Percentiles rank a stretch among this genome's conserved stretches.
These are phyloP conservation scores for Epizoanthus rinbou DNA, from an alignment of 92 coral and sea anemone genomes.

Conservation along the genomic window DNA sequence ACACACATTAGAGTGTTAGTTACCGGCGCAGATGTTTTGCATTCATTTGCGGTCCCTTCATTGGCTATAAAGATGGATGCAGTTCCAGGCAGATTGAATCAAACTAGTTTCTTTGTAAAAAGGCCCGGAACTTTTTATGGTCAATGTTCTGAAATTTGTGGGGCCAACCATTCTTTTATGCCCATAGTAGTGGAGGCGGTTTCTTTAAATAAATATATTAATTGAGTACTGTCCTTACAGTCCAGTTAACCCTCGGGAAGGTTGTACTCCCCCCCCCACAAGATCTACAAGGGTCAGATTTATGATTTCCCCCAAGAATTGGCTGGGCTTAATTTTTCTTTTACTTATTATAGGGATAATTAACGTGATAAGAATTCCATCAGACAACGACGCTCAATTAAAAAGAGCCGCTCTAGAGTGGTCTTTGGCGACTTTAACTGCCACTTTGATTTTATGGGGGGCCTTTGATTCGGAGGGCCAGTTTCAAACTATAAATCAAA, in stretches of 20 bases:
- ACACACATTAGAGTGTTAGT: constrained; percentile 77
- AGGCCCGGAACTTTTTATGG: constrained; percentile 87
- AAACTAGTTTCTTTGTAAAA: constrained; percentile 72
- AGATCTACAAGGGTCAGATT: not conserved
- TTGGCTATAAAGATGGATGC: constrained; percentile 86
- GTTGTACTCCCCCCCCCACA: not conserved
- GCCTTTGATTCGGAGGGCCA: constrained; percentile 74
- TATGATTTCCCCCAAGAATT: constrained; percentile 42
- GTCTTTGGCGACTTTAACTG: constrained; percentile 77
- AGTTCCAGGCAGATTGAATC: constrained; percentile 85
- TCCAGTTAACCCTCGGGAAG: not conserved
- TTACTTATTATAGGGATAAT: constrained; percentile 67
- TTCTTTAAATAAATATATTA: constrained; percentile 60
- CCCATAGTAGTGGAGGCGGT: constrained; percentile 80
- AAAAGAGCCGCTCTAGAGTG: constrained; percentile 75
- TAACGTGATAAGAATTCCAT: constrained; percentile 63
- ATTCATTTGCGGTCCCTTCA: constrained; percentile 85
- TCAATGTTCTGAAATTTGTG: constrained; percentile 89
- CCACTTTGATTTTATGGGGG: constrained; percentile 74
- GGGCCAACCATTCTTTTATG: constrained; percentile 86
- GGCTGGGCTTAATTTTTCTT: constrained; percentile 65
- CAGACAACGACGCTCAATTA: constrained; percentile 64
- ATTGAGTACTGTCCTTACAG: constrained; percentile 53
- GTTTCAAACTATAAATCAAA: constrained; percentile 74
- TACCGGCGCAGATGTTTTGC: constrained; percentile 86